Percentiles rank a stretch among this genome's conserved stretches.
phyloP scores from a whole-genome alignment of 2,888 invertebrate genomes.

The Pycnomerus fuliginosus region DNA sequence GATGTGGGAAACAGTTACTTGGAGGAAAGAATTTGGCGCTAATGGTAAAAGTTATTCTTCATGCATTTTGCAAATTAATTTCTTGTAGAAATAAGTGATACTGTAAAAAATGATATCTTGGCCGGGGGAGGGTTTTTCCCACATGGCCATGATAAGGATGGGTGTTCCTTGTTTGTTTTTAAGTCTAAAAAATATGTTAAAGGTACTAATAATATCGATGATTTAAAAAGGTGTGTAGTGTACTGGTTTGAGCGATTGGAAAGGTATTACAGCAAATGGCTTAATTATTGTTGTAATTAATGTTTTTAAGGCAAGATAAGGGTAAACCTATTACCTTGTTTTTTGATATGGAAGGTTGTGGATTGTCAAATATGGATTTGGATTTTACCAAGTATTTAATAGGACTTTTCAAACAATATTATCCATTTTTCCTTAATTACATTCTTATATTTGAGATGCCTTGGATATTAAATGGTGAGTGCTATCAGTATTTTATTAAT shows the following conservation, averaged over 20 bases:
- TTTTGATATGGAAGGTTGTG: constrained; percentile 89
- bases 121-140: constrained; percentile 77
- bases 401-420: constrained; percentile 82
- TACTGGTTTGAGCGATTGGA: constrained; percentile 84
- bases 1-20: constrained; percentile 77
- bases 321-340: constrained; percentile 79
- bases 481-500: constrained; percentile 1
- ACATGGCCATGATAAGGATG: constrained; percentile 78
- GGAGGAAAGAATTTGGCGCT: constrained; percentile 76
- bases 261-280: constrained; percentile 52
- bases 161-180: constrained; percentile 73
- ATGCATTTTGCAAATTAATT: constrained; percentile 4
- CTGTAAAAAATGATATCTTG: constrained; percentile 69
- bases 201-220: constrained; percentile 71
- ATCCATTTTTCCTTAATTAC: constrained; percentile 84
- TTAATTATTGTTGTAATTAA: constrained; percentile 4
- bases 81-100: constrained; percentile 65
- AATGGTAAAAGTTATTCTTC: constrained; percentile 57
- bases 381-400: constrained; percentile 88
- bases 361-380: constrained; percentile 87
- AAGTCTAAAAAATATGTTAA: constrained; percentile 80
- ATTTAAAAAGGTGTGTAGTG: constrained; percentile 76
- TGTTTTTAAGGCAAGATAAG: constrained; percentile 62
- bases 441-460: constrained; percentile 93
- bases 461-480: constrained; percentile 82